A percentile compares a stretch with the other conserved stretches of the same genome.
Conservation (phyloP, 2,888 invertebrate genomes). For the Tenthredo scrophulariae region DNA sequence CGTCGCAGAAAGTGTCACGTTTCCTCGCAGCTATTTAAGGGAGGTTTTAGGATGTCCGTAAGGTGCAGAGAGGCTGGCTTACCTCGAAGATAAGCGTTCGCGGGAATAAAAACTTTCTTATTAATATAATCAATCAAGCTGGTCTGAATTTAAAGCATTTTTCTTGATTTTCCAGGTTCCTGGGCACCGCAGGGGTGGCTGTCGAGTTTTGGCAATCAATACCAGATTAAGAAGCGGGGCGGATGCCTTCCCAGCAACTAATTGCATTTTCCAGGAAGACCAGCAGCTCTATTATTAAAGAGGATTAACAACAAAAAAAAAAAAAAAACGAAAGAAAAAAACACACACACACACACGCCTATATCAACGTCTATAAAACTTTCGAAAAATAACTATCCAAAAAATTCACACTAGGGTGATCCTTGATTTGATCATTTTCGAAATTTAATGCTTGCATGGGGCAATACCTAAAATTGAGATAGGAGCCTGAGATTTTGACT, state of each 20-base stretch:
- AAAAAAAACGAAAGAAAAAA: background rate
- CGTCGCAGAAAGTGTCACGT: background rate
- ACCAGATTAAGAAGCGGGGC: conserved; percentile 62
- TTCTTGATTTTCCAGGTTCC: conserved; percentile 59
- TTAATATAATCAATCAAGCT: conserved; percentile 74
- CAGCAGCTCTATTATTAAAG: conserved; percentile 44
- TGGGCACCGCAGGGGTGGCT: conserved; percentile 52
- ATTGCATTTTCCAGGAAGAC: conserved; percentile 50
- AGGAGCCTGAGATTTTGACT: too few relatives aligned
- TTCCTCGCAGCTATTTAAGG: background rate
- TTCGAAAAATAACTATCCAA: background rate
- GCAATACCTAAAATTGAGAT: too few relatives aligned
- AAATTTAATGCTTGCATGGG: too few relatives aligned
- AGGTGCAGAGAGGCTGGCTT: conserved; percentile 60
- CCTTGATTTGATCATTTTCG: too few relatives aligned
- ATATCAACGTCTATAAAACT: background rate
- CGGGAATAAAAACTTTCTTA: conserved; percentile 67
- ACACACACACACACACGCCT: background rate
- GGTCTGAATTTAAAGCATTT: conserved; percentile 68
- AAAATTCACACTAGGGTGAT: background rate
- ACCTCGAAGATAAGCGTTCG: conserved; percentile 34
- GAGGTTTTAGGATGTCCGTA: conserved; percentile 13
- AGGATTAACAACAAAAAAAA: conserved; percentile 11
- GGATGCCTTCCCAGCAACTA: conserved; percentile 50
- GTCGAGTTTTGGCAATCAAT: conserved; percentile 59